Evolutionary conservation across 2,113 vertebrate genomes (phyloP), one percentile per base, ranked within the genome.

Genomic region (Muntiacus muntjak): DNA sequence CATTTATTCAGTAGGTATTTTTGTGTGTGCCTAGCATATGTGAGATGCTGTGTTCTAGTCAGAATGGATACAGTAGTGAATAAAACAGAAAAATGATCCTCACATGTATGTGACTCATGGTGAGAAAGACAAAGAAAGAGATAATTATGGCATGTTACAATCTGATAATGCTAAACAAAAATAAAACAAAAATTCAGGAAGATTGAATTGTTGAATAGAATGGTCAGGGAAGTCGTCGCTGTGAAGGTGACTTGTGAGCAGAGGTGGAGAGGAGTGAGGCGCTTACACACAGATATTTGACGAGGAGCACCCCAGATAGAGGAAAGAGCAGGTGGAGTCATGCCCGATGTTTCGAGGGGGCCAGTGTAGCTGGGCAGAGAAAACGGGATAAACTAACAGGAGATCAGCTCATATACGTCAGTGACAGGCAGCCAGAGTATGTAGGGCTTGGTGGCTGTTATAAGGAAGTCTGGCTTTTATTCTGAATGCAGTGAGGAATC

Each of bases 291-390:
- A 64, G 14, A 43, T 43, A 40, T 43, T 30, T 64, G 9, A n/a
- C 5, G 3, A 58, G 30, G 16, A 67, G n/a, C 25, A 33, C 5
- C n/a, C 26, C 26, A 43, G 58, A 19, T 8, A 86, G 52, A 60
- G 26, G 23, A 14, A 88, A 43, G 26, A 26, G 16, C 28, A 81
- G 45, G 33, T 26, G 15, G 21, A 43, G 25, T 25, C 2, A 0
- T 43, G 36, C 21, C 36, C 0, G 0, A 36, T 13, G 21, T 74
- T 74, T 43, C 5, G 0, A 74, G 71, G 71, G 40, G 71, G 36
- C 21, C 36, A 74, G 36, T 43, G 71, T 43, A 43, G 83, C 71
- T 87, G 57, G 21, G 33, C 19, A 54, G 47, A 81, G 45, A 55
- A 64, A 81, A 79, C 0, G 14, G 57, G 26, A 33, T 9, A n/a